phyloP scores from a whole-genome alignment of 2,888 invertebrate species.

The Sacculina carcini region DNA sequence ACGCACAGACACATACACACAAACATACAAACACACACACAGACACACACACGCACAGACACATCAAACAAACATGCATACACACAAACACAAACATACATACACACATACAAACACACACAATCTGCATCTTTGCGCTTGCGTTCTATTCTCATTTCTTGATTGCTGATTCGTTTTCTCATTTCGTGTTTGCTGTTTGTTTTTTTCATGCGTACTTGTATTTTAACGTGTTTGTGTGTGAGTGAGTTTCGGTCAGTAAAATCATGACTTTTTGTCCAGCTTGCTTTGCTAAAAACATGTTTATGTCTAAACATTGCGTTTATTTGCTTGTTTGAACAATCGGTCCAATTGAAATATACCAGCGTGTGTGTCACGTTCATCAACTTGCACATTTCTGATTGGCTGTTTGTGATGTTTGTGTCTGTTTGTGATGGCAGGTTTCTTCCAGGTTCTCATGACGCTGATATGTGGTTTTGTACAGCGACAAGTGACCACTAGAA shows the following conservation, averaged over 20 bases:
- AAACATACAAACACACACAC: background rate
- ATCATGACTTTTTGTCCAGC: constrained; percentile 4
- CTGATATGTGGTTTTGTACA: constrained; percentile 43
- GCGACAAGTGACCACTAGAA: constrained; percentile 40
- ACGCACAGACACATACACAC: background rate
- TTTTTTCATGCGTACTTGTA: constrained; percentile 5
- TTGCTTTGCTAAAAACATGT: constrained; percentile 6
- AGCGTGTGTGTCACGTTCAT: too few relatives aligned
- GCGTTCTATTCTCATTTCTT: background rate
- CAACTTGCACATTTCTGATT: too few relatives aligned
- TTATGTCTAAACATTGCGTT: constrained; percentile 6
- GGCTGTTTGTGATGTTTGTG: too few relatives aligned
- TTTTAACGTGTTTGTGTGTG: too few relatives aligned
- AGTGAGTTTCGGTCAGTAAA: constrained; percentile 3
- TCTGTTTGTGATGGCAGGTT: constrained; percentile 26
- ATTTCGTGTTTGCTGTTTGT: background rate
- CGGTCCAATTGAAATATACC: too few relatives aligned
- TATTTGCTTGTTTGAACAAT: background rate
- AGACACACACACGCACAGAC: background rate
- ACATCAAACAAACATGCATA: background rate
- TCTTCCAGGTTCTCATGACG: constrained; percentile 47
- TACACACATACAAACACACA: too few relatives aligned
- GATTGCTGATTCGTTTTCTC: too few relatives aligned
- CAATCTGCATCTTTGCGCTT: background rate
- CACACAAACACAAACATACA: constrained; percentile 2